A percentile compares a stretch with the other conserved stretches of the same genome.
phyloP scores from a whole-genome alignment of 2,797 vertebrate genomes.

The Protonibea diacanthus region DNA sequence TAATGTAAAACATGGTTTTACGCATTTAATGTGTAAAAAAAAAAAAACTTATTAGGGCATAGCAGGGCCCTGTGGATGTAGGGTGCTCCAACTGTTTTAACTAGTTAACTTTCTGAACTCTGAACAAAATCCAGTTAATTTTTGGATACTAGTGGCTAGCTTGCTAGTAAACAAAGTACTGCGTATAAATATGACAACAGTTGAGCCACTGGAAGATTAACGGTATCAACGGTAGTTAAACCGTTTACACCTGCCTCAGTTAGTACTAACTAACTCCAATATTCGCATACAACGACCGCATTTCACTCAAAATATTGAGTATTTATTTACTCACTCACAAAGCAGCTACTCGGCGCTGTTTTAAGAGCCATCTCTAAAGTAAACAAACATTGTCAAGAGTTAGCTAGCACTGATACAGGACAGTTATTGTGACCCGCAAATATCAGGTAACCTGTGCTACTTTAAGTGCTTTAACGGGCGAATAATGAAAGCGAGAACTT shows the following conservation, averaged over 20 bases:
- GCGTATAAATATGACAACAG: rapidly evolving
- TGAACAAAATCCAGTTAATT: neutral
- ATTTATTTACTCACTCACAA: neutral
- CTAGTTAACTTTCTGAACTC: neutral
- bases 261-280: too few relatives aligned
- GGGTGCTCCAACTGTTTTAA: neutral
- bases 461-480: neutral
- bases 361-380: too few relatives aligned
- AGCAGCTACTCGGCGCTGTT: neutral
- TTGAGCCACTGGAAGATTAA: neutral
- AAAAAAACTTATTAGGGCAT: neutral
- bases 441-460: neutral
- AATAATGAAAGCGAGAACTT: neutral
- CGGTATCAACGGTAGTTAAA: too few relatives aligned
- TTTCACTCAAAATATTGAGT: too few relatives aligned
- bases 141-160: too few relatives aligned
- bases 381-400: neutral
- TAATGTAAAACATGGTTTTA: neutral
- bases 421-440: too few relatives aligned
- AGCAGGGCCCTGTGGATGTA: neutral
- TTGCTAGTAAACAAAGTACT: neutral
- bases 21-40: neutral
- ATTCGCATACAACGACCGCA: too few relatives aligned
- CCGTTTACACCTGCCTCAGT: neutral
- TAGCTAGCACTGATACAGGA: neutral